Evolutionary conservation across 2,797 vertebrate genomes (phyloP).

Genomic region (Crocodylus rhombifer): DNA sequence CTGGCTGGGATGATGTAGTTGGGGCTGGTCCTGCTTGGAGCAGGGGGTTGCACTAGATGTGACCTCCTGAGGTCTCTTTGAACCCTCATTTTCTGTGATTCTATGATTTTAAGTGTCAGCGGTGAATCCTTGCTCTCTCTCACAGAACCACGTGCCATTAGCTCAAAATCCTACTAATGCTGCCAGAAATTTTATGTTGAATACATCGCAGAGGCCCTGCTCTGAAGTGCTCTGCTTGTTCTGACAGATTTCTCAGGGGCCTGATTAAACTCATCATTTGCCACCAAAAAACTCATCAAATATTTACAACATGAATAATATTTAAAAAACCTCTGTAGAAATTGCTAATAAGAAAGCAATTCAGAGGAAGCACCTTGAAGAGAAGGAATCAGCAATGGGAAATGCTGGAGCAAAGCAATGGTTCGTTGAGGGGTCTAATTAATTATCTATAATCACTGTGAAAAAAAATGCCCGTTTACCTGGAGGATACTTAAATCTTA

Average conservation of each 20-base stretch:
- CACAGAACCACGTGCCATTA: not conserved
- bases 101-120: not conserved
- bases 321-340: conserved; percentile 56
- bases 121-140: not conserved
- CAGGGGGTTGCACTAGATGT: too few species aligned
- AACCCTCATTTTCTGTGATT: not conserved
- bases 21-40: too few species aligned
- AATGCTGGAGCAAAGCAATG: not conserved
- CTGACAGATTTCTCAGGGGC: not conserved
- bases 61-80: too few species aligned
- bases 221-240: not conserved
- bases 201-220: not conserved
- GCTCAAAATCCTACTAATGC: not conserved
- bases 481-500: fast-evolving
- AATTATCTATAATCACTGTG: not conserved
- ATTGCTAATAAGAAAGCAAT: conserved; percentile 34
- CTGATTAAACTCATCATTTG: conserved; percentile 48
- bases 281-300: conserved; percentile 57
- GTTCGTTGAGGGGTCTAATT: not conserved
- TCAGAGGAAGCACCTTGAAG: not conserved
- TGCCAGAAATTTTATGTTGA: not conserved
- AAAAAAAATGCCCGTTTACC: fast-evolving
- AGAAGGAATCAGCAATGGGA: not conserved
- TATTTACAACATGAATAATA: conserved; percentile 54
- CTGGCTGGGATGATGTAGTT: too few species aligned